Percentiles rank a stretch among this genome's conserved stretches.
Evolutionary conservation across 1,140 invertebrate genomes (phyloP).

Genomic region (Brachionus koreanus): DNA sequence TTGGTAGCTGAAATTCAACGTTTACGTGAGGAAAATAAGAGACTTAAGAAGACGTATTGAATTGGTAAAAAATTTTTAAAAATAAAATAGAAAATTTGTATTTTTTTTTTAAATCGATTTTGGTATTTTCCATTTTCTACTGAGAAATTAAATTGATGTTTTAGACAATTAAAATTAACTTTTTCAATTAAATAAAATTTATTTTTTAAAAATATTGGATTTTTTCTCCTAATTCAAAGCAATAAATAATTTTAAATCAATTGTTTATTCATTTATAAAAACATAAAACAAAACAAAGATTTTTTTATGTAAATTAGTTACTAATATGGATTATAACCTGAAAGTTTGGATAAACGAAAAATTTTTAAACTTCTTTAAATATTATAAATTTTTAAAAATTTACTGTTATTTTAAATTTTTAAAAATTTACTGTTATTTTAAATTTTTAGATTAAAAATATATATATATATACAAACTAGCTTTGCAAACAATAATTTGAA

Average conservation of each 20-base stretch:
- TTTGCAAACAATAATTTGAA: neutral
- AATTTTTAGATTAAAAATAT: too few relatives aligned
- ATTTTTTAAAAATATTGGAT: neutral
- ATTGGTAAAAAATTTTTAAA: neutral
- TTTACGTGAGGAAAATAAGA: slow-evolving; percentile 32
- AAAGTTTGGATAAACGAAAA: neutral
- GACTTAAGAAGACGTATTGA: slow-evolving; percentile 25
- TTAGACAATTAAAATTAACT: neutral
- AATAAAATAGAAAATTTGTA: too few relatives aligned
- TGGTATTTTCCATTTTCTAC: slow-evolving; percentile 8
- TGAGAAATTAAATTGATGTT: neutral
- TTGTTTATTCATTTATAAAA: too few relatives aligned
- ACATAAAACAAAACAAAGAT: neutral
- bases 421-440: too few relatives aligned
- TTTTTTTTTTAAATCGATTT: neutral
- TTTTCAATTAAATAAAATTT: neutral
- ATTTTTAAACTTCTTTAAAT: neutral
- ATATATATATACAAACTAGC: neutral
- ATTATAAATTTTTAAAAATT: neutral
- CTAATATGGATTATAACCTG: neutral
- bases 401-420: neutral
- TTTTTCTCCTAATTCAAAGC: neutral
- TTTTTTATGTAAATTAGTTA: neutral
- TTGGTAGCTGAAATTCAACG: slow-evolving; percentile 14
- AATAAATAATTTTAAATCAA: too few relatives aligned